A percentile compares a stretch with the other conserved stretches of the same genome.
These are phyloP conservation scores for Acanthisitta chloris DNA, from an alignment of 2,113 vertebrate species.

Conservation along the genomic window DNA sequence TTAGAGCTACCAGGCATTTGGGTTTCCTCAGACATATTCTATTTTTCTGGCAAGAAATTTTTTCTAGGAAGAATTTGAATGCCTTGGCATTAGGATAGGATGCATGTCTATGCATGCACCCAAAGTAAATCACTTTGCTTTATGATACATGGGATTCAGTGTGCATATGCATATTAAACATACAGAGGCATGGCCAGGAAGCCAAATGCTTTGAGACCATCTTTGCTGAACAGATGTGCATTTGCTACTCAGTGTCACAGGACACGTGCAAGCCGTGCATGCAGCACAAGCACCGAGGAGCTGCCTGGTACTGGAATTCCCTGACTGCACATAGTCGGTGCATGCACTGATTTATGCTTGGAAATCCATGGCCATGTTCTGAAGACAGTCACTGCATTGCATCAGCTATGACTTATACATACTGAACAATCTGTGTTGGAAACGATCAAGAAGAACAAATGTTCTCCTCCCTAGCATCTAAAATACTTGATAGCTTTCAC, in stretches of 20 bases:
- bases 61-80: not conserved
- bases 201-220: not conserved
- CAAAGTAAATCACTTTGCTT: not conserved
- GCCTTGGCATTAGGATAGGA: not conserved
- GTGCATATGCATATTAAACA: accelerated
- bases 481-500: not conserved
- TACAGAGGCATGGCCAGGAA: not conserved
- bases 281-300: accelerated
- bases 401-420: not conserved
- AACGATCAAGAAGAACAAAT: not conserved
- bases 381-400: not conserved
- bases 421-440: not conserved
- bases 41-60: not conserved
- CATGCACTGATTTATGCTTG: not conserved
- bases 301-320: not conserved
- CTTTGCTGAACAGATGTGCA: not conserved
- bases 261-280: accelerated
- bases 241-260: not conserved
- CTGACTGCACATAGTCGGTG: not conserved
- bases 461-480: not conserved
- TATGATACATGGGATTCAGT: not conserved
- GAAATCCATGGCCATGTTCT: not conserved
- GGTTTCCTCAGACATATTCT: not conserved
- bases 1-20: not conserved
- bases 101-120: not conserved